Evolutionary conservation across 2,113 vertebrate species (phyloP), one percentile per base, ranked within the genome.

Genomic region (Limnothrissa miodon): DNA sequence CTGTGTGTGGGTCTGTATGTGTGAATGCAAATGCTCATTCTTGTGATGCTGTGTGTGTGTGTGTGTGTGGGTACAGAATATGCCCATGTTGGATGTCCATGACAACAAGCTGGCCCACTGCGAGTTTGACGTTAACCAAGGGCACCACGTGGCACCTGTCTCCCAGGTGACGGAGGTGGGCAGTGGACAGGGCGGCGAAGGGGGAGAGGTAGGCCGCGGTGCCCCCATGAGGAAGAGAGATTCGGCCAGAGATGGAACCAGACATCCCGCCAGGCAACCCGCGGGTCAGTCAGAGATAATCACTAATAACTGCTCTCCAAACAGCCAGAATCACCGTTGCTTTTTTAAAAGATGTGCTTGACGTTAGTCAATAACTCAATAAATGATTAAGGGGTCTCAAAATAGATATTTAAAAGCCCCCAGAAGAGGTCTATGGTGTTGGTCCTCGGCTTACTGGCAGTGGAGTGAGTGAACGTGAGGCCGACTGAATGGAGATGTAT

Each of bases 181-280:
- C 42, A 89, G 88, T 0, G 94, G 94, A n/a, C 88, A 89, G 45
- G 94, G 94, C 33, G 93, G 93, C 82, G 94, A 95, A 80, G 90
- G 93, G 42, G 90, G 85, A 0, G 89, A 88, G 19, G 89, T 93
- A 3, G 82, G 84, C 10, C 89, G 78, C 44, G 87, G 84, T 78
- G 86, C 82, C 0, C 88, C 89, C 3, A 51, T 39, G 44, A 90
- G 90, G 83, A 91, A 87, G 59, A 83, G 83, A 48, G 88, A 89
- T 45, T 8, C 66, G 0, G 86, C 87, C 11, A 87, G 89, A 80
- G 90, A 90, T 0, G 87, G 78, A 4, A 79, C 86, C n/a, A 45
- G 85, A 44, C 85, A 87, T 45, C 82, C 80, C 59, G 89, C 90
- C 90, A 92, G 92, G 88, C 90, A 92, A 81, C 80, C 82, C 45